Evolutionary conservation across 2,113 vertebrate species (phyloP).

Genomic region (Shinisaurus crocodilurus): DNA sequence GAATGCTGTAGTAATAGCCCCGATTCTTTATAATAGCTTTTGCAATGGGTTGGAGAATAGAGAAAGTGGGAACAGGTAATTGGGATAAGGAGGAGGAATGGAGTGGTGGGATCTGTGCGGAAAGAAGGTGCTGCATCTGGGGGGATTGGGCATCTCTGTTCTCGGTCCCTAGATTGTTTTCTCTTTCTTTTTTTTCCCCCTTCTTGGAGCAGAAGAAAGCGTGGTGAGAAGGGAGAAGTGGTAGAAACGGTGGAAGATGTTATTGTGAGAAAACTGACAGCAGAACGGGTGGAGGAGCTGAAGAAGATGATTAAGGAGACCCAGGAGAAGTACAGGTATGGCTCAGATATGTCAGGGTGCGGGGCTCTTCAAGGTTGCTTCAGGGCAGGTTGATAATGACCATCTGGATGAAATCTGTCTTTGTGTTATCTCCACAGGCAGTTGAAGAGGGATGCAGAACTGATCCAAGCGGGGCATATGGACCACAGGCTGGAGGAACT

Average conservation of each 20-base stretch:
- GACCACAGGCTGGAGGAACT: slow-evolving; percentile 94
- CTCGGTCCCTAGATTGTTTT: neutral
- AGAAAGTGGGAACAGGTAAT: neutral
- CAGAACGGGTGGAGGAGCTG: slow-evolving; percentile 95
- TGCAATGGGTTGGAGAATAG: neutral
- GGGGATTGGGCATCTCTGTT: neutral
- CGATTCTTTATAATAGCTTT: neutral
- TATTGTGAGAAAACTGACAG: slow-evolving; percentile 93
- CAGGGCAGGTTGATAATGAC: neutral
- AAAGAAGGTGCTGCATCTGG: neutral
- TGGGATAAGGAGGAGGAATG: neutral
- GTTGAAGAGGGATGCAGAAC: slow-evolving; percentile 95
- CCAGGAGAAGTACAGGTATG: slow-evolving; percentile 96
- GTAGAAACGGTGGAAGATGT: slow-evolving; percentile 99
- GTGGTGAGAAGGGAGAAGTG: slow-evolving; percentile 97
- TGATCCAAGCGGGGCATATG: slow-evolving; percentile 96
- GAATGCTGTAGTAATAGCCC: neutral
- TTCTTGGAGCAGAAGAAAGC: slow-evolving; percentile 85
- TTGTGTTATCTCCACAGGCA: slow-evolving; percentile 81
- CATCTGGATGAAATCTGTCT: slow-evolving; percentile 20
- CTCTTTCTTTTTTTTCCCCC: neutral
- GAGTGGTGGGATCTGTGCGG: neutral
- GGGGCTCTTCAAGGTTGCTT: neutral
- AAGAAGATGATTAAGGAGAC: slow-evolving; percentile 96
- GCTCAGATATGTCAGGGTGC: neutral